Conservation (phyloP, 2,797 vertebrate genomes). For the Botia almorhae region DNA sequence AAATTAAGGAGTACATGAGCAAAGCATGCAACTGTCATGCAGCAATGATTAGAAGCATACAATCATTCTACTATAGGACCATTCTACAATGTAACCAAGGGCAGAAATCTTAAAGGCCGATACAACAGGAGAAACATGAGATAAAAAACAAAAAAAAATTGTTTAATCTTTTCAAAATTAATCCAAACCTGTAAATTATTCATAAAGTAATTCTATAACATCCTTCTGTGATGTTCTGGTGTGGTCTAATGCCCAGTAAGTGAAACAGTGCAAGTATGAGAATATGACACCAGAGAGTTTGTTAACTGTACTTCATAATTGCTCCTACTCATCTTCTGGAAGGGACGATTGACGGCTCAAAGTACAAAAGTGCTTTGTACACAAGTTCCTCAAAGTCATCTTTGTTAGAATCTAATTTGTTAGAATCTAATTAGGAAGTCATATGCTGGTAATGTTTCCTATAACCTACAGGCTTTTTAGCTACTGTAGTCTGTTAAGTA, state of each 20-base stretch:
- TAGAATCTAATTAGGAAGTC: slow-evolving; percentile 60
- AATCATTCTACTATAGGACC: slow-evolving; percentile 4
- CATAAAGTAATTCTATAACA: slow-evolving; percentile 61
- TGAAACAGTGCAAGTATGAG: neutral
- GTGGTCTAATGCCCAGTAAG: neutral
- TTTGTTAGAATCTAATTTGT: slow-evolving; percentile 64
- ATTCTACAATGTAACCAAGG: neutral
- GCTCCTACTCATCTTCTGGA: neutral
- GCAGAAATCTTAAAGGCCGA: neutral
- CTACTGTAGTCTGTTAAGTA: neutral
- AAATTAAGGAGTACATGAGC: too few relatives aligned
- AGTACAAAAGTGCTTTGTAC: slow-evolving; percentile 32
- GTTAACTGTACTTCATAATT: neutral
- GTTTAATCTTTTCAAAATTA: slow-evolving; percentile 63
- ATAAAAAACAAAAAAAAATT: slow-evolving; percentile 47
- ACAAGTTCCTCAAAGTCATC: slow-evolving; percentile 40
- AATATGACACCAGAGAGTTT: neutral
- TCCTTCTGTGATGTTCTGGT: slow-evolving; percentile 53
- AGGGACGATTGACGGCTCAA: slow-evolving; percentile 16
- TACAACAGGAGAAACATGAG: neutral
- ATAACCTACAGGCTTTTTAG: neutral
- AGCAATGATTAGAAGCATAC: neutral
- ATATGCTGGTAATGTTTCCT: neutral
- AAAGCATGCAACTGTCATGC: neutral
- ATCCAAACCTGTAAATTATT: slow-evolving; percentile 49